Evolutionary conservation across 2,113 vertebrate species (phyloP).

Genomic region (Epinephelus cyanopodus): DNA sequence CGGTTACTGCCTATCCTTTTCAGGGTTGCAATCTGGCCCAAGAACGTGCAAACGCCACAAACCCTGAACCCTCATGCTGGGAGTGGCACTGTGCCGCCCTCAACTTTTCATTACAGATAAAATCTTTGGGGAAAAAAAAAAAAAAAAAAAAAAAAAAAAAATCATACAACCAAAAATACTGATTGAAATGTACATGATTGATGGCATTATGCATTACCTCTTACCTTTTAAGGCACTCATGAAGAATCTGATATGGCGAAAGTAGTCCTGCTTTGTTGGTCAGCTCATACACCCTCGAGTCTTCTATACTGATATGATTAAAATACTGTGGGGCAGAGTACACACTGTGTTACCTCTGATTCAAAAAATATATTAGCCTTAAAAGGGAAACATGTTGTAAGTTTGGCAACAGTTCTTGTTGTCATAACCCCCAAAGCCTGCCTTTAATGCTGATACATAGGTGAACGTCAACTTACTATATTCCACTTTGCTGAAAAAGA

Average conservation of each 20-base stretch:
- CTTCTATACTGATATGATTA: constrained; percentile 99
- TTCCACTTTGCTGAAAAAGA: not conserved
- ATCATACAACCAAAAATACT: not conserved
- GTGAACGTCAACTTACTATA: not conserved
- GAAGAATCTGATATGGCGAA: constrained; percentile 99
- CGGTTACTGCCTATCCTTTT: too few species aligned
- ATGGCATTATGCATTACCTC: not conserved
- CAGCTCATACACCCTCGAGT: constrained; percentile 97
- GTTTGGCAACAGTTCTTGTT: not conserved
- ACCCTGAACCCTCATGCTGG: too few species aligned
- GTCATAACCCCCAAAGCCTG: not conserved
- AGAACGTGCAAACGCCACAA: too few species aligned
- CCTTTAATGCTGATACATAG: not conserved
- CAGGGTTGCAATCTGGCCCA: too few species aligned
- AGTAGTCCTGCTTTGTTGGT: constrained; percentile 99
- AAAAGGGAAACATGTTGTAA: not conserved
- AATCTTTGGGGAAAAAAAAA: too few species aligned
- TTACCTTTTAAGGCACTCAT: constrained; percentile 99
- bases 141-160: not conserved
- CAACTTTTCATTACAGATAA: not conserved
- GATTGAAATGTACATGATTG: not conserved
- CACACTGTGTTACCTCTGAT: not conserved
- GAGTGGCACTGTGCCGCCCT: too few species aligned
- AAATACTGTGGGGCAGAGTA: constrained; percentile 91
- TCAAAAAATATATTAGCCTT: not conserved